Evolutionary conservation across 1,140 invertebrate species (phyloP), one percentile per base, ranked within the genome.

Genomic region (Cydia pomonella): DNA sequence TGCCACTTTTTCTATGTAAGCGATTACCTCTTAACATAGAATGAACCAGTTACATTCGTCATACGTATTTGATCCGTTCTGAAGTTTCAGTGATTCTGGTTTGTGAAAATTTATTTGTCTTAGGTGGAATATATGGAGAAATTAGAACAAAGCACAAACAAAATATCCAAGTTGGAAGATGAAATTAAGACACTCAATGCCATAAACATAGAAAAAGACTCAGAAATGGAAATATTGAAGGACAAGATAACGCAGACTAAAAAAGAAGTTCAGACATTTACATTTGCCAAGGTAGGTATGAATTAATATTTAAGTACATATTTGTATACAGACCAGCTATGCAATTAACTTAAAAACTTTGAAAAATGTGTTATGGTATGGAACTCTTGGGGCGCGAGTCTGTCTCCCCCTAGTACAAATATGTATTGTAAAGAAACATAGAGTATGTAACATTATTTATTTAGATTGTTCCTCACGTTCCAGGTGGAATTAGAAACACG

Each of bases 41-140:
- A n/a, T n/a, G n/a, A n/a, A n/a, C n/a, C n/a, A n/a, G n/a, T n/a
- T n/a, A n/a, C 3, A 29, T 29, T 29, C 29, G 29, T 33, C 29
- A 7, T 33, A 7, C 7, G 7, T 10, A 38, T 38, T 38, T 10
- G 33, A 9, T 38, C 33, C 9, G 9, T 38, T 38, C 33, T 38
- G 7, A 38, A 33, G 6, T 33, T 7, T 33, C 29, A 33, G 53
- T 59, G 18, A 59, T 59, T 59, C n/a, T 47, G 9, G 6, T 6
- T 50, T 50, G 12, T 50, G 47, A n/a, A 6, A 41, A 13, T 29
- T 10, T 2, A 18, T 85, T 82, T 75, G 69, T 33, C 41, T 7
- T 27, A 92, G 90, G 78, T 85, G 59, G 89, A 92, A 83, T 73
- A 89, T 53, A 83, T 90, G 79, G 84, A 90, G 69, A 90, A 87